A percentile compares a stretch with the other conserved stretches of the same genome.
phyloP scores from a whole-genome alignment of 2,888 invertebrate species.

The Trichogramma evanescens region DNA sequence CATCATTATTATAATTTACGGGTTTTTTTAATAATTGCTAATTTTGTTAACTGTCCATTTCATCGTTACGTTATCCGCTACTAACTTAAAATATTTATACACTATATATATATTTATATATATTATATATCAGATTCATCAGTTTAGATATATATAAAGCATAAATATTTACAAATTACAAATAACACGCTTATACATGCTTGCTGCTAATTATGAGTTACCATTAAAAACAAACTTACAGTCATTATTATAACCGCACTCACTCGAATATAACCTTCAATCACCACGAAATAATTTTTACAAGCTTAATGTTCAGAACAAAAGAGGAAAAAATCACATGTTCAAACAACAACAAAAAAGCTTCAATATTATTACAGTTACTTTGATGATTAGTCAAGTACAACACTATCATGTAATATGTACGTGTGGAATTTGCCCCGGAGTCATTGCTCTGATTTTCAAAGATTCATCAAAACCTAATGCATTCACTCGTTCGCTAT shows the following conservation, averaged over 20 bases:
- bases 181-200: constrained; percentile 28
- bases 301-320: too few relatives aligned
- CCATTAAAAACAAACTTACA: constrained; percentile 37
- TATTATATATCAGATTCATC: constrained; percentile 27
- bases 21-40: neutral
- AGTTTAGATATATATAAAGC: constrained; percentile 39
- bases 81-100: constrained; percentile 19
- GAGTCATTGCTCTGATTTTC: constrained; percentile 19
- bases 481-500: constrained; percentile 15
- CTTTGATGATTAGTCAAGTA: too few relatives aligned
- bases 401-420: constrained; percentile 6
- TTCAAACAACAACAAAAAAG: too few relatives aligned
- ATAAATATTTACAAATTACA: constrained; percentile 41
- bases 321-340: too few relatives aligned
- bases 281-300: constrained; percentile 15
- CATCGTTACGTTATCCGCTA: constrained; percentile 4
- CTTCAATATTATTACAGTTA: too few relatives aligned
- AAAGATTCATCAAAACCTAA: constrained; percentile 14
- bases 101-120: constrained; percentile 31
- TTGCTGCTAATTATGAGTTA: constrained; percentile 16
- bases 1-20: too few relatives aligned
- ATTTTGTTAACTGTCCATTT: neutral
- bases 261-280: constrained; percentile 23
- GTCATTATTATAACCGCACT: constrained; percentile 25
- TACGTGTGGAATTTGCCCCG: constrained; percentile 12